Evolutionary conservation across 2,113 vertebrate genomes (phyloP), one percentile per base, ranked within the genome.

Genomic region (Leucosticte australis): DNA sequence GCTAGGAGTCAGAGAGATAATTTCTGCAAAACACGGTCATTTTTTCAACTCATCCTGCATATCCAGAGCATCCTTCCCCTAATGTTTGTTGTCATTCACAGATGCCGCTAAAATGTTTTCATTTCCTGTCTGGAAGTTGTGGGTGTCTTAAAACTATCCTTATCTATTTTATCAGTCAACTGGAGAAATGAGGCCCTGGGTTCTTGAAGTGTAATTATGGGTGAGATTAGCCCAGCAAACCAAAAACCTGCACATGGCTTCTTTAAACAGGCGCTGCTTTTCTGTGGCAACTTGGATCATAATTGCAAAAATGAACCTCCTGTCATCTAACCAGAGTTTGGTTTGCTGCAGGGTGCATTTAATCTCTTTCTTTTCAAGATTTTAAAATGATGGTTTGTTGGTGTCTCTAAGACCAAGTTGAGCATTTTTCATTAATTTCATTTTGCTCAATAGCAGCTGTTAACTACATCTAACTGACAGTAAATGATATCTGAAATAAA

Each of bases 1-100:
- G 22, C 55, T 37, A 60, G 70, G 33, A 85, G 56, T 50, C 17
- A 78, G 31, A 89, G n/a, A 57, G 47, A n/a, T 17, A 57, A 53
- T 95, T 92, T 95, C 67, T 93, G n/a, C 28, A 69, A 80, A 94
- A 46, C 18, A n/a, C 24, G 67, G 15, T 12, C 12, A n/a, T 62
- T 57, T 84, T 93, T 89, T 47, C 9, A 41, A 16, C 65, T 82
- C 28, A 30, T 49, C 30, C 31, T 30, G 27, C 74, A 37, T 31
- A 73, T 52, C 10, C 30, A 55, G 24, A 31, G 30, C 0, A 0
- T 56, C 41, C 22, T 67, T 63, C 16, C 27, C 13, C 19, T 80
- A 55, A 27, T 11, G 39, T 49, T 80, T 3, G 1, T 76, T 52
- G 59, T 65, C 44, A 69, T 71, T 84, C 49, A 42, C 1, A 4